Percentiles rank a stretch among this genome's conserved stretches.
Conservation (phyloP, 2,797 vertebrate species). For the Merluccius polli region DNA sequence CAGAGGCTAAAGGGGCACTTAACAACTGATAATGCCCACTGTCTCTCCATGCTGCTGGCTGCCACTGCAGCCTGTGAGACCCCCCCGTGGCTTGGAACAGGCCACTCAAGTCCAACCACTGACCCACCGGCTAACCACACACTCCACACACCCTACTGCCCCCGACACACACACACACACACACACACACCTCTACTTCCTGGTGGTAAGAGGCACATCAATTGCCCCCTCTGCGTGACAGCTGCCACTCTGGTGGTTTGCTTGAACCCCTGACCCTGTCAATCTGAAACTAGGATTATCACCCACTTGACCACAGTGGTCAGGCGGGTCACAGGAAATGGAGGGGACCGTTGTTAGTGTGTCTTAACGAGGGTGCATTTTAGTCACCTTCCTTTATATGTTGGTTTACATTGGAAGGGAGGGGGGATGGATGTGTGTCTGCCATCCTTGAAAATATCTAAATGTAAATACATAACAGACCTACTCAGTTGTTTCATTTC, state of each 20-base stretch:
- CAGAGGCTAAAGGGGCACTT: slow-evolving; percentile 78
- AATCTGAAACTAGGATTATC: slow-evolving; percentile 36
- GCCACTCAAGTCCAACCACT: slow-evolving; percentile 68
- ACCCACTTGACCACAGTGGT: slow-evolving; percentile 26
- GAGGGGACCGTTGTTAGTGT: not conserved
- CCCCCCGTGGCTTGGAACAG: slow-evolving; percentile 59
- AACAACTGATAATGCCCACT: slow-evolving; percentile 81
- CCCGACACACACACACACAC: slow-evolving; percentile 40
- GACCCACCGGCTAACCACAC: slow-evolving; percentile 73
- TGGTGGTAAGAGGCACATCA: slow-evolving; percentile 37
- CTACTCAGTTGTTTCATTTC: not conserved
- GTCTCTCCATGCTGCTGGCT: slow-evolving; percentile 64
- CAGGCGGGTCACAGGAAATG: not conserved
- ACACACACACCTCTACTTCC: slow-evolving; percentile 58
- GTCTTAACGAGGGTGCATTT: not conserved
- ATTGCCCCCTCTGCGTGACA: slow-evolving; percentile 50
- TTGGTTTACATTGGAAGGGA: not conserved
- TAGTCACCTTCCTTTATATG: too few relatives aligned
- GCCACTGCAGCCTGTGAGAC: slow-evolving; percentile 68
- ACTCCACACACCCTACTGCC: slow-evolving; percentile 51
- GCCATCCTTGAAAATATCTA: not conserved
- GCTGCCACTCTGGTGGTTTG: slow-evolving; percentile 47
- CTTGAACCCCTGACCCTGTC: slow-evolving; percentile 48
- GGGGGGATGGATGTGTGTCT: not conserved
- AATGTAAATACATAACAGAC: not conserved